Base-by-base conservation (phyloP, 2,113 vertebrate genomes). In the Dromaius novaehollandiae region DNA sequence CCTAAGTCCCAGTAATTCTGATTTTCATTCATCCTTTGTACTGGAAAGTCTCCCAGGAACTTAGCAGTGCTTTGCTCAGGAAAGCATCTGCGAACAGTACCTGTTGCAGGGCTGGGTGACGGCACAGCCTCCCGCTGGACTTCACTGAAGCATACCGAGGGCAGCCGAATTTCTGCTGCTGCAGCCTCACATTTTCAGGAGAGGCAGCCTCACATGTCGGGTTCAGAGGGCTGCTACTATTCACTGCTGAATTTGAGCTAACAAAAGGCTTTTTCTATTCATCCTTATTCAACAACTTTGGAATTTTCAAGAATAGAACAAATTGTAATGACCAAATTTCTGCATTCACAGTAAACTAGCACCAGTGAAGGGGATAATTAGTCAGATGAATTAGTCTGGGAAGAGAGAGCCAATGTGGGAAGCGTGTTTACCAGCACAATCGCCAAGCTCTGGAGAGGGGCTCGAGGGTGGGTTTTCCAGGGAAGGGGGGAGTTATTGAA, bases 361-460 rank as follows among this genome's bases (percentile, higher is more conserved):
- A 89, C 95, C 60, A 68, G 48, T 46, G 74, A 96, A 95, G 30
- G 89, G 28, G 5, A 77, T 95, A 97, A 98, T 97, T 97, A 98
- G 93, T 87, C 88, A 93, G 95, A 97, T 55, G 48, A 95, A 86
- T 93, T 91, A 42, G 71, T 77, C 93, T 95, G 95, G 92, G 87
- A 94, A 91, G 92, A 42, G 40, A 34, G 90, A 97, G 86, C 94
- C 96, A 94, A 84, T 88, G 65, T 40, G 36, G 90, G 84, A 89
- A 94, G 73, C 3, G 1, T 82, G 83, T 88, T 97, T 87, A 95
- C 94, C 86, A 94, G 96, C 95, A 94, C 95, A 97, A 97, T 96
- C 92, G 73, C 28, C 40, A 15, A 81, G 53, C 78, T 92, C 88
- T 65, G 58, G 86, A 80, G 77, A 92, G 6, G 4, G 48, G 32